phyloP scores from a whole-genome alignment of 2,113 vertebrate species.

The Scortum barcoo region DNA sequence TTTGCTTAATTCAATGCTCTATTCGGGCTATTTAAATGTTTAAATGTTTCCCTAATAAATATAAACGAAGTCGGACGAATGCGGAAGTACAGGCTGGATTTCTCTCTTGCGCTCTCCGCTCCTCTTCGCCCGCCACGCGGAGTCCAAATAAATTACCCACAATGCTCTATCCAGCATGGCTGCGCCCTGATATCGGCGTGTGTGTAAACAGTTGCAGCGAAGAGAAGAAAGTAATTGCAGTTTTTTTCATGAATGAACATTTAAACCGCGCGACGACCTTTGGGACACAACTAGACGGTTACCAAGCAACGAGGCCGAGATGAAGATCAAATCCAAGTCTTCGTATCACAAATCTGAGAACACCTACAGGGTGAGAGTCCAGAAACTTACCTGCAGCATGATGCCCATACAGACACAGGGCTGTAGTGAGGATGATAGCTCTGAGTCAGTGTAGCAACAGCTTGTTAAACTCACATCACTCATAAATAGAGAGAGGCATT shows the following conservation, averaged over 20 bases:
- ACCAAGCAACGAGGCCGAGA: conserved; percentile 43
- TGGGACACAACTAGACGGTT: background rate
- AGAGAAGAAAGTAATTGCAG: background rate
- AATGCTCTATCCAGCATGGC: conserved; percentile 73
- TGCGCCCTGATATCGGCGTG: conserved; percentile 70
- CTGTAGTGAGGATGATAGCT: background rate
- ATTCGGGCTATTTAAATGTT: background rate
- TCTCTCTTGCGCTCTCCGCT: background rate
- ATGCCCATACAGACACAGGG: background rate
- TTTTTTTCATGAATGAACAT: conserved; percentile 49
- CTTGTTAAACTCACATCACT: background rate
- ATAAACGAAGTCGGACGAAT: conserved; percentile 29
- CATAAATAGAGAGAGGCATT: too few relatives aligned
- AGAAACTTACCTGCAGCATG: background rate
- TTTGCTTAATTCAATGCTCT: background rate
- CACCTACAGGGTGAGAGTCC: conserved; percentile 90
- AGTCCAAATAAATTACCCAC: conserved; percentile 44
- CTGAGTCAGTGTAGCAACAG: background rate
- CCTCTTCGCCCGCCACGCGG: conserved; percentile 65
- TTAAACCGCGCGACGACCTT: background rate
- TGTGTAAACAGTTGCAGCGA: conserved; percentile 69
- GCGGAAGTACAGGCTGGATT: conserved; percentile 30
- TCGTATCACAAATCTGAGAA: conserved; percentile 93
- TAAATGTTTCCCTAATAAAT: background rate
- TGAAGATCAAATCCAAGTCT: conserved; percentile 88